Base-by-base conservation (phyloP, 2,113 vertebrate genomes). In the Emydura subglobosa region DNA sequence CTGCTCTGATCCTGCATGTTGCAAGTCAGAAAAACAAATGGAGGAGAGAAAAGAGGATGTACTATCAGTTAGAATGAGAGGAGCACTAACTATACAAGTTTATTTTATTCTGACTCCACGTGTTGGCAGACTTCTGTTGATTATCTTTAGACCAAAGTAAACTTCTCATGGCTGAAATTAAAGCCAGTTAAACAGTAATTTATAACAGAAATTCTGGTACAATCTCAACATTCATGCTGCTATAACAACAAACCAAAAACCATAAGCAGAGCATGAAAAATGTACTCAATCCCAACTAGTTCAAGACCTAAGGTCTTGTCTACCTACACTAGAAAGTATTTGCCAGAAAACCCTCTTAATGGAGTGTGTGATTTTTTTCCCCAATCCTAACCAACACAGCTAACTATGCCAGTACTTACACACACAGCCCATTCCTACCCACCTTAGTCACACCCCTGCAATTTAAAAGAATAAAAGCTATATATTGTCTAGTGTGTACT, bases 381-480 rank as follows among this genome's bases (percentile, higher is more conserved):
- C 51, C 51, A 53, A 14, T 13, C 16, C 16, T 53, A 53, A 53
- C 51, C 51, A 53, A 53, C 51, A 53, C 16, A 16, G 51, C 16
- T 53, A 53, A 19, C 16, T 53, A 53, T 53, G 51, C 51, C 61
- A 65, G 31, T 17, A 79, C 61, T 54, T 6, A 25, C 21, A 68
- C 65, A 14, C 3, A n/a, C 22, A 10, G 42, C 2, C 24, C 82
- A 89, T 39, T 89, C 12, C 34, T 49, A 83, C 31, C 31, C 61
- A 65, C 61, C 44, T 61, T 55, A 55, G 10, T 4, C 34, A 21
- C 0, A 85, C 7, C 4, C 16, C 47, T 6, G 0, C 9, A 79
- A 85, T 0, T 34, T 19, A 22, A 34, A 94, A 13, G 86, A 91
- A 85, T 7, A 85, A 65, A 83, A 82, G 10, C 47, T 3, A 7